phyloP scores from a whole-genome alignment of 2,113 vertebrate genomes.

The Caranx ignobilis region DNA sequence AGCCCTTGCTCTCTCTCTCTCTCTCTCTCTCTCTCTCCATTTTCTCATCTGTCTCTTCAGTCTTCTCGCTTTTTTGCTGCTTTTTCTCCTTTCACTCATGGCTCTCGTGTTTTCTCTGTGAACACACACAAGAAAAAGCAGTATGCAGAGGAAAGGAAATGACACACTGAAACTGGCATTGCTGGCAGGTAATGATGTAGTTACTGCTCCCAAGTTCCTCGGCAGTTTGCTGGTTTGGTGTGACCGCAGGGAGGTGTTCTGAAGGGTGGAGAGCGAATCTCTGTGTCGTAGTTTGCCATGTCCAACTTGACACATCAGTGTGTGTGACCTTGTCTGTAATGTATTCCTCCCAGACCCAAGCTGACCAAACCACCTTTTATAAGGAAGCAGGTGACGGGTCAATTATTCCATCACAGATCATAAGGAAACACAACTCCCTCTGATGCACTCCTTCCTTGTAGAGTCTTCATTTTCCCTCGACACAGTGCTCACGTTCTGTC shows the following conservation, averaged over 20 bases:
- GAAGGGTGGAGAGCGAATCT: conserved; percentile 22
- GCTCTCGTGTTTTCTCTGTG: conserved; percentile 18
- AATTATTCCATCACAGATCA: conserved; percentile 52
- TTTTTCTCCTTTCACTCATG: conserved; percentile 16
- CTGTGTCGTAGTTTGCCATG: not conserved
- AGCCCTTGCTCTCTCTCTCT: conserved; percentile 19
- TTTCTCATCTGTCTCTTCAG: conserved; percentile 6
- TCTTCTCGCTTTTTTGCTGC: not conserved
- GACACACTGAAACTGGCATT: conserved; percentile 36
- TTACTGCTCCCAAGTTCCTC: conserved; percentile 20
- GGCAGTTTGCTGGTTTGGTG: conserved; percentile 1
- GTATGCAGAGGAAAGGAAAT: conserved; percentile 42
- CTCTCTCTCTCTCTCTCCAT: not conserved
- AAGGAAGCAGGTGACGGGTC: conserved; percentile 19
- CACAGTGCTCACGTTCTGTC: conserved; percentile 19
- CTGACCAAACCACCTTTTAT: conserved; percentile 1
- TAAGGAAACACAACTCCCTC: conserved; percentile 29
- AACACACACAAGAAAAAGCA: conserved; percentile 12
- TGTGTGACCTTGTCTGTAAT: conserved; percentile 40
- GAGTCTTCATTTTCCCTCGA: conserved; percentile 22
- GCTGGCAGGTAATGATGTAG: conserved; percentile 47
- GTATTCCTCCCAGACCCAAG: conserved; percentile 10
- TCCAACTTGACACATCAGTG: conserved; percentile 1
- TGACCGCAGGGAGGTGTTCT: conserved; percentile 3
- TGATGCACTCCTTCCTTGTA: conserved; percentile 9